Evolutionary conservation across 2,797 vertebrate genomes (phyloP), one percentile per base, ranked within the genome.

Genomic region (Megaceryle alcyon): DNA sequence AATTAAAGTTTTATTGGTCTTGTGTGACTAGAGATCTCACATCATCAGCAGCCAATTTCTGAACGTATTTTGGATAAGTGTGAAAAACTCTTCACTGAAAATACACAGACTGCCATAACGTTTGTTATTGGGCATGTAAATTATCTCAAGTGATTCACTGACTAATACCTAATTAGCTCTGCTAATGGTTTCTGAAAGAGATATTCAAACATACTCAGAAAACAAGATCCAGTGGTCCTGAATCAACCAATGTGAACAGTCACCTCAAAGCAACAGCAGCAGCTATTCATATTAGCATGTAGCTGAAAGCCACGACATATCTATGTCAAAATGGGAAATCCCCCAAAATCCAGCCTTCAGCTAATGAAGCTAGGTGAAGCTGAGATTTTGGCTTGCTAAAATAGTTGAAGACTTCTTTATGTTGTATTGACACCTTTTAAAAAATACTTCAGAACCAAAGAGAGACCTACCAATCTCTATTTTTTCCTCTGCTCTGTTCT

Each of bases 101-200:
- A 37, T 60, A 63, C 8, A 8, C 78, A 28, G n/a, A 92, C 51
- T 64, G 14, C 20, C 19, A 6, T 49, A 10, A 39, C 25, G n/a
- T 82, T 89, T 93, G 60, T 63, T 93, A 95, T 94, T 69, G 92
- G 41, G 51, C 77, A 77, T 81, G 84, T 72, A 94, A 94, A 89
- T 81, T 43, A 37, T 84, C 75, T 85, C 76, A 89, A 53, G 43
- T 68, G 86, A 89, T 60, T 89, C 73, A 23, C 22, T 82, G 35
- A 33, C 57, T 86, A 88, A 81, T 14, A 21, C 82, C 86, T 89
- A 89, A 88, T 92, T 95, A 93, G 57, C 94, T 88, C 92, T 84
- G 63, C 56, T 93, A 94, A 93, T 26, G 43, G 71, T 88, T 95
- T 92, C 87, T 91, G 79, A 95, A 94, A 92, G 71, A 96, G 12